phyloP scores from a whole-genome alignment of 2,797 vertebrate genomes.

The Melopsittacus undulatus region DNA sequence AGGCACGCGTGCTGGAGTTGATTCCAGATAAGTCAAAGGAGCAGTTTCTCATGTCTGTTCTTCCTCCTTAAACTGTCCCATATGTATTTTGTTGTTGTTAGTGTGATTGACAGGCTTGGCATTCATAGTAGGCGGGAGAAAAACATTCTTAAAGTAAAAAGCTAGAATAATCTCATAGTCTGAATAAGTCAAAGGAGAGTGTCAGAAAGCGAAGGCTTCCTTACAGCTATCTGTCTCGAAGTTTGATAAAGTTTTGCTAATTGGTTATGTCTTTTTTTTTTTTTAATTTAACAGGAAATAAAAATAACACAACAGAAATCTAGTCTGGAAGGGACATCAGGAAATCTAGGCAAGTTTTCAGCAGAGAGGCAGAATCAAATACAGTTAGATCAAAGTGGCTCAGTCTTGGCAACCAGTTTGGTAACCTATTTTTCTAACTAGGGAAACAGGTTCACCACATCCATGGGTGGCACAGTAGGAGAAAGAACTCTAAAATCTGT shows the following conservation, averaged over 20 bases:
- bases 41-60: constrained; percentile 26
- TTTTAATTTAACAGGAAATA: not conserved
- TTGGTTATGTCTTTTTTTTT: not conserved
- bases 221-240: not conserved
- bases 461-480: not conserved
- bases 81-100: constrained; percentile 57
- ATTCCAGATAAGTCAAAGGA: constrained; percentile 10
- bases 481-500: not conserved
- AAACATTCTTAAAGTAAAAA: constrained; percentile 33
- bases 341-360: not conserved
- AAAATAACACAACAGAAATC: not conserved
- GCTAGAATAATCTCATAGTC: not conserved
- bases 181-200: not conserved
- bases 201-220: not conserved
- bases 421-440: not conserved
- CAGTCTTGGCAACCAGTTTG: not conserved
- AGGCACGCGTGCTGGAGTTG: not conserved
- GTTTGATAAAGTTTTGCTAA: not conserved
- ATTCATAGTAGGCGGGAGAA: constrained; percentile 1
- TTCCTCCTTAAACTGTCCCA: constrained; percentile 39
- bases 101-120: constrained; percentile 45
- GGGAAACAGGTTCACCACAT: rapidly evolving
- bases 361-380: not conserved
- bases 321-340: not conserved
- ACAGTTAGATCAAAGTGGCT: not conserved